These are phyloP conservation scores for Metopia argyrocephala DNA, from an alignment of 2,888 invertebrate genomes.

Conservation along the genomic window DNA sequence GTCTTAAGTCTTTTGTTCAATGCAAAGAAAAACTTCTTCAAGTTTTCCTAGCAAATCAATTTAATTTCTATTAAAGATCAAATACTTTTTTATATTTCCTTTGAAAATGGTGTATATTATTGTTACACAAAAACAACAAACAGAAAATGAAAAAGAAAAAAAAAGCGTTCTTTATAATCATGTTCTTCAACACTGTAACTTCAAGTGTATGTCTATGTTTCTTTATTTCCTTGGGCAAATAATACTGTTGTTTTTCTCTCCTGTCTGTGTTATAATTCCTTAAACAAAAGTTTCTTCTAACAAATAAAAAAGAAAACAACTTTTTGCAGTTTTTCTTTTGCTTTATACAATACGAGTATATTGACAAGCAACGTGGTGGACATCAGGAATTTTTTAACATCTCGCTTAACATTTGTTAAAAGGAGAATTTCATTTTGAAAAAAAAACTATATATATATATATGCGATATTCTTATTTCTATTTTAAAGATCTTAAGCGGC, in stretches of 20 bases:
- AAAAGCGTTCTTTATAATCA: conserved; percentile 35
- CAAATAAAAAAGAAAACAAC: not conserved
- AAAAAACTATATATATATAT: not conserved
- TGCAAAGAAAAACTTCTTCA: not conserved
- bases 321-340: conserved; percentile 5
- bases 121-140: not conserved
- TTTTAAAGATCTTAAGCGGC: conserved; percentile 59
- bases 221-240: conserved; percentile 13
- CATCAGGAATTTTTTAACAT: conserved; percentile 60
- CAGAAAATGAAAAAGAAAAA: conserved; percentile 14
- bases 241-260: not conserved
- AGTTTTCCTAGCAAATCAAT: too few species aligned
- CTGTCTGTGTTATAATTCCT: conserved; percentile 27
- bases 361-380: conserved; percentile 62
- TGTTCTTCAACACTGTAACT: conserved; percentile 60
- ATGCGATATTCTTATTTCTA: conserved; percentile 44
- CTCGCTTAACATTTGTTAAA: conserved; percentile 50
- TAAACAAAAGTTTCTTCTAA: conserved; percentile 35
- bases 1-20: too few species aligned
- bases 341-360: not conserved
- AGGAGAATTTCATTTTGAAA: conserved; percentile 11
- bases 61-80: too few species aligned
- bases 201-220: conserved; percentile 10
- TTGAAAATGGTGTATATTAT: conserved; percentile 15
- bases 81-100: not conserved